A percentile compares a stretch with the other conserved stretches of the same genome.
Conservation (phyloP, 2,113 vertebrate species). For the Rana temporaria region DNA sequence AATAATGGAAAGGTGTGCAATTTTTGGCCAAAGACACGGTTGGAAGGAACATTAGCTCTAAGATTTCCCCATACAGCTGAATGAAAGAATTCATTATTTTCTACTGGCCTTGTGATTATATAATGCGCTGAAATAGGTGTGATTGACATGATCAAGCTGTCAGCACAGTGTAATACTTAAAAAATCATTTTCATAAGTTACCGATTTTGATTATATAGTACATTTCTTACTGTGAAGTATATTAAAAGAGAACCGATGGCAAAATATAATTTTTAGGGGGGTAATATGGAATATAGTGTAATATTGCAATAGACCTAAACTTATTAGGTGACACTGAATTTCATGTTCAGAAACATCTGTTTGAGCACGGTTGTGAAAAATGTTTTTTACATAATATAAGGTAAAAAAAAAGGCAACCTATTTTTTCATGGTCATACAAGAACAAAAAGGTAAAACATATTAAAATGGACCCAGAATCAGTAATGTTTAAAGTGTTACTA, state of each 20-base stretch:
- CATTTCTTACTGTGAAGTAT: background rate
- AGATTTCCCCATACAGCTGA: conserved; percentile 28
- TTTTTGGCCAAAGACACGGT: conserved; percentile 17
- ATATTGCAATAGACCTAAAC: too few species aligned
- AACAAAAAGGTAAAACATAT: too few species aligned
- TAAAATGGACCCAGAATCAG: too few species aligned
- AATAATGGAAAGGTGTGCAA: conserved; percentile 50
- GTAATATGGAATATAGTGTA: too few species aligned
- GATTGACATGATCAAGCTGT: conserved; percentile 44
- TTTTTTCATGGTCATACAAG: too few species aligned
- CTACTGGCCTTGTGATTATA: conserved; percentile 5
- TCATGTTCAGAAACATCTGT: too few species aligned
- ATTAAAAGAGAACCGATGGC: background rate
- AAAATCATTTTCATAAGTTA: conserved; percentile 11
- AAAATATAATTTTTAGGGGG: too few species aligned
- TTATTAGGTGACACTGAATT: too few species aligned
- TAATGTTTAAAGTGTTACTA: too few species aligned
- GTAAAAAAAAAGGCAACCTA: too few species aligned
- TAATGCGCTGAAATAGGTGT: conserved; percentile 27
- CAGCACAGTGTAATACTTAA: background rate
- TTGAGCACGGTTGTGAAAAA: too few species aligned
- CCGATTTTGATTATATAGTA: background rate
- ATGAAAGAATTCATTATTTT: conserved; percentile 48
- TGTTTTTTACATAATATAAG: too few species aligned
- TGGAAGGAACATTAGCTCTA: conserved; percentile 48